phyloP scores from a whole-genome alignment of 1,140 invertebrate genomes.

The Drosophila bifasciata region DNA sequence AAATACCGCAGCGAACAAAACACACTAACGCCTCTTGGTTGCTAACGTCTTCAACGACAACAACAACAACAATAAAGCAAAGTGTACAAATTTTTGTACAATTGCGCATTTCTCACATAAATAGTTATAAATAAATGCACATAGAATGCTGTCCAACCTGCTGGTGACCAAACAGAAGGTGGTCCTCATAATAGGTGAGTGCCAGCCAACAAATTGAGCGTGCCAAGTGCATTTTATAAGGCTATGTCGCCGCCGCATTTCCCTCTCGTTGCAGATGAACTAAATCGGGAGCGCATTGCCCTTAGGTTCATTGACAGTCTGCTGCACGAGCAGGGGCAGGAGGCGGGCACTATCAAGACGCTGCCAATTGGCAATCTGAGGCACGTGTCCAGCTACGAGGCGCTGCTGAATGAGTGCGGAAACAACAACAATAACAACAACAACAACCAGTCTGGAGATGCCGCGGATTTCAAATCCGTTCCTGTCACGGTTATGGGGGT shows the following conservation, averaged over 20 bases:
- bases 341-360: constrained; percentile 48
- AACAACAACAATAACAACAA: constrained; percentile 37
- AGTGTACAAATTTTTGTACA: constrained; percentile 28
- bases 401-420: constrained; percentile 51
- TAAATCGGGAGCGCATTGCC: constrained; percentile 76
- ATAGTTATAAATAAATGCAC: constrained; percentile 47
- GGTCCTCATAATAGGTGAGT: constrained; percentile 75
- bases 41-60: constrained; percentile 9
- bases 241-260: too few species aligned
- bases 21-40: constrained; percentile 1
- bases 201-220: not conserved
- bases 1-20: not conserved
- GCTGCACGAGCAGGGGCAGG: constrained; percentile 71
- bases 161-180: constrained; percentile 72
- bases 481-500: not conserved
- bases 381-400: constrained; percentile 52
- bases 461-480: not conserved
- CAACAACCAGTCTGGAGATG: constrained; percentile 18
- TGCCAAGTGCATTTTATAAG: not conserved
- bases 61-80: constrained; percentile 35
- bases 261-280: constrained; percentile 54
- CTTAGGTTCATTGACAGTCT: constrained; percentile 65
- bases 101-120: constrained; percentile 18
- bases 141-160: constrained; percentile 77
- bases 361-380: constrained; percentile 59